phyloP scores from a whole-genome alignment of 2,113 vertebrate species.

The Heteronetta atricapilla region DNA sequence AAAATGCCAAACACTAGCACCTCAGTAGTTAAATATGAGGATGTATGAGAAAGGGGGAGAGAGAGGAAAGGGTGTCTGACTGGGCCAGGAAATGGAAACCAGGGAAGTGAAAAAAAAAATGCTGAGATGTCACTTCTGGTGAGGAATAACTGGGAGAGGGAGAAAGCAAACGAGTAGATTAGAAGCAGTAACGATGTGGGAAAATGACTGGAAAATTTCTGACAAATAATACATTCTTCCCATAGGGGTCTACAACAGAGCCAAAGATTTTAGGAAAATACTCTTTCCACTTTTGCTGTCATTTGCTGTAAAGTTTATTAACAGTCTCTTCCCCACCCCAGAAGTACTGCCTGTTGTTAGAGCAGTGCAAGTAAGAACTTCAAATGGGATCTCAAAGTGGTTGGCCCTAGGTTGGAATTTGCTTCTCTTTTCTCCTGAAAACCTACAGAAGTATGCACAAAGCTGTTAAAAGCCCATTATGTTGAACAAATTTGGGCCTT shows the following conservation, averaged over 20 bases:
- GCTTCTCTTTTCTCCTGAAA: background rate
- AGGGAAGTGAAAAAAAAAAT: background rate
- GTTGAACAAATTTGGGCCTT: background rate
- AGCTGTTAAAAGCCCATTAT: background rate
- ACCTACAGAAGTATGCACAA: background rate
- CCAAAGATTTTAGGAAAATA: background rate
- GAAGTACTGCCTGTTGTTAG: background rate
- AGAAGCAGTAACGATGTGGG: background rate
- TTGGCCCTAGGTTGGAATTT: background rate
- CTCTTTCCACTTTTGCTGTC: background rate
- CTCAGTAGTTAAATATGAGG: background rate
- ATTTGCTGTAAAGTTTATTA: background rate
- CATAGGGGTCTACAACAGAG: background rate
- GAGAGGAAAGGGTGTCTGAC: background rate
- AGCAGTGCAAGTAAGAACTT: background rate
- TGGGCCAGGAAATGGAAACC: background rate
- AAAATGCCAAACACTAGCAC: background rate
- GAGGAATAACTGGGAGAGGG: background rate
- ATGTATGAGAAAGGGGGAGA: background rate
- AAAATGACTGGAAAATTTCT: background rate
- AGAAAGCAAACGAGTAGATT: background rate
- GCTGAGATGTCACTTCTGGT: background rate
- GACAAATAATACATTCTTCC: background rate
- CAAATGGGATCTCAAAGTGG: background rate
- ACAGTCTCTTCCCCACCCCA: background rate